Evolutionary conservation across 2,888 invertebrate genomes (phyloP), one percentile per base, ranked within the genome.

Genomic region (Reticulitermes lucifugus): DNA sequence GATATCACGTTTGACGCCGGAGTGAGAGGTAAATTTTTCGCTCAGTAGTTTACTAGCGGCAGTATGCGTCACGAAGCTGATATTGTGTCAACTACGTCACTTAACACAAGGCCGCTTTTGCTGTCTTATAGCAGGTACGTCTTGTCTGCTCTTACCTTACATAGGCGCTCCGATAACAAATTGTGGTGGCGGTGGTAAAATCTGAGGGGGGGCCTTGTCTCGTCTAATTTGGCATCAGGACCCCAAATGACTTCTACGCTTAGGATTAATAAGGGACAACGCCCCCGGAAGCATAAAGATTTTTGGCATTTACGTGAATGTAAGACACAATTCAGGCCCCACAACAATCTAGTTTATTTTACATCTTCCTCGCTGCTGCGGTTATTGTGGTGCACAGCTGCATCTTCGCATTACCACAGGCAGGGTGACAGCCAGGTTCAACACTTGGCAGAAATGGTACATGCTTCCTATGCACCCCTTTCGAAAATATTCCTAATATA

Each of bases 1-100:
- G 65, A 65, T 65, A 65, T 65, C 65, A 65, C 25, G n/a, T 65
- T 65, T 65, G 65, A 65, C 65, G 65, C 25, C n/a, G 65, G 25
- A 65, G 65, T 65, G 65, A 25, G 65, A 65, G 65, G 25, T 25
- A 65, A n/a, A 65, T 65, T 65, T 65, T 65, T 25, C 5, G 65
- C 65, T 65, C 25, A 1, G 65, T 65, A 25, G 65, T 65, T 65
- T 25, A 25, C 65, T 12, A 65, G 65, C 25, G 65, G 65, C n/a
- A 25, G n/a, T 65, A 5, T 65, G 25, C 65, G 65, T 65, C 65
- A 65, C 65, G 65, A 65, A 65, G 65, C 65, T 65, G 65, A n/a
- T 65, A 21, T 7, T 65, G n/a, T 65, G n/a, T n/a, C 65, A 25
- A 65, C 65, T 25, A 65, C 65, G 65, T 65, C n/a, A 65, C 65